These are phyloP conservation scores for Dorcus parallelipipedus DNA, from an alignment of 2,888 invertebrate genomes.

Conservation along the genomic window DNA sequence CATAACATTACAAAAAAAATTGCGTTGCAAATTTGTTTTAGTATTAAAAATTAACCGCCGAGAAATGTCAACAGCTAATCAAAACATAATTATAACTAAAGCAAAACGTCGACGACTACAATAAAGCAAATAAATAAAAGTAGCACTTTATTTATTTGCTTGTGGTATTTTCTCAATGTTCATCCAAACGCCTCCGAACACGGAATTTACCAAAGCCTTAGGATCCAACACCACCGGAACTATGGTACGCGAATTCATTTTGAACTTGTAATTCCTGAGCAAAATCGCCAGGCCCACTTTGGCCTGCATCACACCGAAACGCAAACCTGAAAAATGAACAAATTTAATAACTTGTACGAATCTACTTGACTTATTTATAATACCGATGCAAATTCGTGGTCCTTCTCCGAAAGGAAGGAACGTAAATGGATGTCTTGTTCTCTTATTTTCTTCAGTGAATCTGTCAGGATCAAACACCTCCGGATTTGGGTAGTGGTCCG, in stretches of 20 bases:
- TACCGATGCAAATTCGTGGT: slow-evolving; percentile 18
- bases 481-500: slow-evolving; percentile 56
- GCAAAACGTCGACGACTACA: too few relatives aligned
- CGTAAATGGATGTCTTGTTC: slow-evolving; percentile 22
- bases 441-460: slow-evolving; percentile 51
- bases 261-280: slow-evolving; percentile 40
- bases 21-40: too few relatives aligned
- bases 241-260: slow-evolving; percentile 38
- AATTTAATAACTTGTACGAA: neutral
- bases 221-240: slow-evolving; percentile 45
- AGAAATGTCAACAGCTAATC: too few relatives aligned
- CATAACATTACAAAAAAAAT: too few relatives aligned
- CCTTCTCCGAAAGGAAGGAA: slow-evolving; percentile 34
- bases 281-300: slow-evolving; percentile 32
- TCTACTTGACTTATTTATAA: neutral
- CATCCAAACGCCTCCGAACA: slow-evolving; percentile 46
- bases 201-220: slow-evolving; percentile 43
- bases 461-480: slow-evolving; percentile 57
- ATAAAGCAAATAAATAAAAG: too few relatives aligned
- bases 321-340: slow-evolving; percentile 28
- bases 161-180: slow-evolving; percentile 25
- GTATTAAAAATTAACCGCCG: too few relatives aligned
- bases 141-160: too few relatives aligned
- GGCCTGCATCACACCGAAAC: slow-evolving; percentile 37
- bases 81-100: too few relatives aligned